Conservation (phyloP, 1,140 invertebrate species). For the Telenomus remus region DNA sequence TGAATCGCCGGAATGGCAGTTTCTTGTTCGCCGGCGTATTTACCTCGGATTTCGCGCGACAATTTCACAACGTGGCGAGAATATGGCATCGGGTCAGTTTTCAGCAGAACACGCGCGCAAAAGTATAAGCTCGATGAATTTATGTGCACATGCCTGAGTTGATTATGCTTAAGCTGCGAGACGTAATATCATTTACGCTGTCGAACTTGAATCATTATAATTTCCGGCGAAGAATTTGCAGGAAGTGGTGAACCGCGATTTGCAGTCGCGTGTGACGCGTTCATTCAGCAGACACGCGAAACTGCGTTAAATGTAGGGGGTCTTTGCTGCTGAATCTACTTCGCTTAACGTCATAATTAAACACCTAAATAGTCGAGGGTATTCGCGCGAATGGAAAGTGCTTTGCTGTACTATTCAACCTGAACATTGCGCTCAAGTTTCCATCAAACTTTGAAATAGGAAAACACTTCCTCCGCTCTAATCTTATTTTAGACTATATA, state of each 20-base stretch:
- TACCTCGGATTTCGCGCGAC: conserved; percentile 34
- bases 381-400: conserved; percentile 37
- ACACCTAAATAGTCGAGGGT: conserved; percentile 43
- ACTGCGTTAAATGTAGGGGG: conserved; percentile 24
- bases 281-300: conserved; percentile 31
- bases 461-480: conserved; percentile 38
- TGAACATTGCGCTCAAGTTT: conserved; percentile 43
- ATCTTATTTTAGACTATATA: conserved; percentile 37
- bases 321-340: conserved; percentile 33
- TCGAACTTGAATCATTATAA: not conserved
- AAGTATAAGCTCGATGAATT: too few species aligned
- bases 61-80: conserved; percentile 18
- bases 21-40: conserved; percentile 52
- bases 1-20: conserved; percentile 42
- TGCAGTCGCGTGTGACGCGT: conserved; percentile 31
- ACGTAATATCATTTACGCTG: too few species aligned
- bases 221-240: not conserved
- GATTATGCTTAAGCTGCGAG: too few species aligned
- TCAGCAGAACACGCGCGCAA: too few species aligned
- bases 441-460: conserved; percentile 54
- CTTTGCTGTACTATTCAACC: conserved; percentile 42
- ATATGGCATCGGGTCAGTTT: conserved; percentile 11
- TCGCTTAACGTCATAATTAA: conserved; percentile 52
- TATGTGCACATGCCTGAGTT: too few species aligned
- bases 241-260: conserved; percentile 18